A percentile compares a stretch with the other conserved stretches of the same genome.
Conservation (phyloP, 1,140 invertebrate genomes). For the Wasmannia auropunctata region DNA sequence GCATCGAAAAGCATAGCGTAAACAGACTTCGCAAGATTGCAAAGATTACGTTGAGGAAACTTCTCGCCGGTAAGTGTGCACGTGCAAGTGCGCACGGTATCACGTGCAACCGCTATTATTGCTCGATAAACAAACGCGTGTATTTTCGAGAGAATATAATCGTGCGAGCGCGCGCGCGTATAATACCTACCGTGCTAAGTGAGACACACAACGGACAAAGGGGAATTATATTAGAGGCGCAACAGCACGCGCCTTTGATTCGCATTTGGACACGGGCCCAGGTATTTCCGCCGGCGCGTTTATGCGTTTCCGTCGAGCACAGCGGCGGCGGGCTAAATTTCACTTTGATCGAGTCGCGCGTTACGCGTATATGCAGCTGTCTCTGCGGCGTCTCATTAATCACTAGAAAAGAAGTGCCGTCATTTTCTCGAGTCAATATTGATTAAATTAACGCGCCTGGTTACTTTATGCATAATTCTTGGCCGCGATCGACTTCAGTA, state of each 20-base stretch:
- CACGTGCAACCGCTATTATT: constrained; percentile 47
- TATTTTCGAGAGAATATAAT: constrained; percentile 37
- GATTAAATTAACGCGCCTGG: not conserved
- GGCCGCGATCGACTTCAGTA: not conserved
- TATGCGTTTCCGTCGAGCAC: constrained; percentile 32
- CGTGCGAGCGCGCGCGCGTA: not conserved
- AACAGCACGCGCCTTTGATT: constrained; percentile 37
- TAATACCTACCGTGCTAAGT: constrained; percentile 10
- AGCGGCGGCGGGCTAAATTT: constrained; percentile 6
- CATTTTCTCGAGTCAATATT: constrained; percentile 10
- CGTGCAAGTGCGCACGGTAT: constrained; percentile 21
- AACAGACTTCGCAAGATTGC: not conserved
- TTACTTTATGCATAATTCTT: not conserved
- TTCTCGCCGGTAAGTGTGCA: constrained; percentile 11
- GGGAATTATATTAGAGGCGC: constrained; percentile 20
- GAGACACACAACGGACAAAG: constrained; percentile 28
- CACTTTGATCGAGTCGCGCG: constrained; percentile 9
- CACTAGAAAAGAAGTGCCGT: not conserved
- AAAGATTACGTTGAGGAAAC: constrained; percentile 20
- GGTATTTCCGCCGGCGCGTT: constrained; percentile 49
- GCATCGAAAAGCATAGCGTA: not conserved
- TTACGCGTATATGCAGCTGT: not conserved
- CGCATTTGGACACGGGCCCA: constrained; percentile 52
- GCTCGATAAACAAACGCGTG: constrained; percentile 50
- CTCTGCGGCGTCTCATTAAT: constrained; percentile 11